Base-by-base conservation (phyloP, 2,888 invertebrate species). In the Slavum lentiscoides region DNA sequence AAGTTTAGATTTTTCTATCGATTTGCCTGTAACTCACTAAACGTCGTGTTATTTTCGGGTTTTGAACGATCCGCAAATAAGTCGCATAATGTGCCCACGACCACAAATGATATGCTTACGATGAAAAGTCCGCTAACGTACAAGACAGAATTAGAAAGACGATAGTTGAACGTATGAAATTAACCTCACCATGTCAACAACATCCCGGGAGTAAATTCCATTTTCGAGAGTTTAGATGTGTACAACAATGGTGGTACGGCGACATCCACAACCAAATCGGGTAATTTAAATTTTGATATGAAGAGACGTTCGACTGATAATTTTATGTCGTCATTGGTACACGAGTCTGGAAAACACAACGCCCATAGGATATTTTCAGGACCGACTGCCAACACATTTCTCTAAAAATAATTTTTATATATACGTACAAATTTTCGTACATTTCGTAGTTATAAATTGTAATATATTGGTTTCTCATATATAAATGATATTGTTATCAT, bases 271-370 rank as follows among this genome's bases (percentile, higher is more conserved):
- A 21, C 21, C 1, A 69, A 15, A 17, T 61, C 37, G 13, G 9
- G 53, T 0, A 17, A 2, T 1, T 3, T 49, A 1, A 69, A 61
- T 7, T n/a, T n/a, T 5, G 76, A 61, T 53, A 4, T 15, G 15
- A 82, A 17, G 0, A n/a, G 19, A 0, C 15, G 49, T 7, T 61
- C 37, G 9, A 82, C n/a, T 9, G 82, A 69, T 11, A 1, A 15
- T 19, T 55, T 11, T 5, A 82, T 23, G n/a, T 82, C 82, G 17
- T 76, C 53, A 15, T 19, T 17, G 2, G 68, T 77, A 39, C 82
- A 82, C 15, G 82, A 70, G n/a, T 74, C 75, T 11, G 82, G 82
- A 15, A 82, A 43, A 53, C 82, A 82, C 5, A 82, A 23, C 7
- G 77, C 82, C 82, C 82, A 82, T 6, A 58, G 9, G 1, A 74